These are phyloP conservation scores for Eulithis prunata DNA, from an alignment of 2,888 invertebrate species.

Conservation along the genomic window DNA sequence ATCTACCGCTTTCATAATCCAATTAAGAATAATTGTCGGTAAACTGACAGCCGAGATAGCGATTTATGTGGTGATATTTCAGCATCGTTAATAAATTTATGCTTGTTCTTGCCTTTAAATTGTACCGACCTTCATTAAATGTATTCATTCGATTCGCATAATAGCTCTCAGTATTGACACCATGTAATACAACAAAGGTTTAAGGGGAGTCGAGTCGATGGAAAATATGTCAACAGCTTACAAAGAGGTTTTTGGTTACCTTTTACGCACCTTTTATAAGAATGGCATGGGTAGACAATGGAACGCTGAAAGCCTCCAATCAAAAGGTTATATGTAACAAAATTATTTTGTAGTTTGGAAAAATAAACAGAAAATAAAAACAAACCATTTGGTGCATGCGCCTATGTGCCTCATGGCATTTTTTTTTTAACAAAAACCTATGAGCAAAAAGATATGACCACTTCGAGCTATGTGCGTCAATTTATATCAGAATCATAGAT, in stretches of 20 bases:
- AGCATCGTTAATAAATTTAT: constrained; percentile 83
- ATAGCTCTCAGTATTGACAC: constrained; percentile 66
- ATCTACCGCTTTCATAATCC: constrained; percentile 81
- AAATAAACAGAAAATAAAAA: too few species aligned
- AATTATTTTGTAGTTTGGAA: too few species aligned
- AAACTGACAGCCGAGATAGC: constrained; percentile 81
- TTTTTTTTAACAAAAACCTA: too few species aligned
- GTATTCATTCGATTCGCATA: constrained; percentile 73
- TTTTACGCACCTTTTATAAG: not conserved
- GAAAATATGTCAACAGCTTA: not conserved
- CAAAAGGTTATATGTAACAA: too few species aligned
- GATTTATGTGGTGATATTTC: constrained; percentile 84
- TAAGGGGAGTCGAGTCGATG: constrained; percentile 34
- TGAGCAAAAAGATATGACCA: too few species aligned
- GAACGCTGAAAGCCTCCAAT: too few species aligned
- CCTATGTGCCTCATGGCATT: too few species aligned
- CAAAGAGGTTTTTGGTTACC: too few species aligned
- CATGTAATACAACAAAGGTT: constrained; percentile 66
- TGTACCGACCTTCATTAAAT: constrained; percentile 75
- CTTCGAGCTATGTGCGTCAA: too few species aligned
- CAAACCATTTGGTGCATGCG: too few species aligned
- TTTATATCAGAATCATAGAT: too few species aligned
- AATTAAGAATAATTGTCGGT: constrained; percentile 84
- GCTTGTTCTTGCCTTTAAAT: constrained; percentile 82
- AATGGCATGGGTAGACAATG: not conserved